Evolutionary conservation across 2,888 invertebrate genomes (phyloP), one percentile per base, ranked within the genome.

Genomic region (Cryptus armator): DNA sequence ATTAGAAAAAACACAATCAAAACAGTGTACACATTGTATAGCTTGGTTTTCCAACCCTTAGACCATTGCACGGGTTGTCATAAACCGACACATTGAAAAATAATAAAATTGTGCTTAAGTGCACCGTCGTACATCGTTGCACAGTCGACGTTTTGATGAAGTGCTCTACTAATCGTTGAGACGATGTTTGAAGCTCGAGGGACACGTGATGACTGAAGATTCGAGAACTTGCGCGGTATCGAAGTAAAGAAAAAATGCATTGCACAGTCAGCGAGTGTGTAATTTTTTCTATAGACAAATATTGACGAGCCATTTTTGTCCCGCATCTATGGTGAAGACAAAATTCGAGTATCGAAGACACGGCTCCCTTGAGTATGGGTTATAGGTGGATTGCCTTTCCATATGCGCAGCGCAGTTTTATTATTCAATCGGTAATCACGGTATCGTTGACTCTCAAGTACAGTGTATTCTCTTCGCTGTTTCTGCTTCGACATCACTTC

Each of bases 31-130:
- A 59, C 37, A 24, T 72, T 44, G n/a, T 72, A 72, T 0, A 59
- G 43, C 0, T 72, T 59, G 6, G 16, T 66, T 76, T 76, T 66
- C 51, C 74, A 62, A 5, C 44, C 46, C 59, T 46, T 37, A 32
- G 12, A 6, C 79, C 64, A 79, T 6, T 51, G 12, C 2, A 24
- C 3, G 24, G 79, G 72, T 44, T 66, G 64, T 71, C 79, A 72
- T 4, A 80, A 43, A 44, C 78, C 78, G 24, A 66, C 48, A 16
- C 24, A 53, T 24, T 76, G 76, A 14, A 76, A 44, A n/a, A 53
- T 7, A 4, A 67, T 7, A 6, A 76, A 67, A 67, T 51, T 66
- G 3, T 46, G 12, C 10, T 29, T 12, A 9, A 67, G 9, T 53
- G 29, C 14, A 37, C 3, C 62, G n/a, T n/a, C 4, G 37, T 67